These are phyloP conservation scores for Ctenomys sociabilis DNA, from an alignment of 2,113 vertebrate species.

Conservation along the genomic window DNA sequence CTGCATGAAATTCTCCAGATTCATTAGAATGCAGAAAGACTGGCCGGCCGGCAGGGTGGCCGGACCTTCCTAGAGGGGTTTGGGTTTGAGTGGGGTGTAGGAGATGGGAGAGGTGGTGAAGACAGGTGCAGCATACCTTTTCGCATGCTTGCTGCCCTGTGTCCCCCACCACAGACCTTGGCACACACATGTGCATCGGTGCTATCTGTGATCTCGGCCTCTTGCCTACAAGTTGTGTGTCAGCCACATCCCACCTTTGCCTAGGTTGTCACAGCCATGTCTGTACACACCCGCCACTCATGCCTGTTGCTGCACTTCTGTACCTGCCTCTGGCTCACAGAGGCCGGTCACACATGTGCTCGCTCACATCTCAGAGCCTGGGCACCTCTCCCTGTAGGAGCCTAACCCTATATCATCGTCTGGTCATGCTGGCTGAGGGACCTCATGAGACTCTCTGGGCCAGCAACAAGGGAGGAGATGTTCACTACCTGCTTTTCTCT, in stretches of 20 bases:
- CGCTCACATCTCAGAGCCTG: not conserved
- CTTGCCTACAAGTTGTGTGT: not conserved
- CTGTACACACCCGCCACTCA: accelerated
- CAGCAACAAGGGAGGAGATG: not conserved
- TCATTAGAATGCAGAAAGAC: not conserved
- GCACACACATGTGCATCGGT: no score
- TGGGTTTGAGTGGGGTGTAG: not conserved
- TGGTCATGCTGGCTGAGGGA: not conserved
- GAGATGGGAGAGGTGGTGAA: not conserved
- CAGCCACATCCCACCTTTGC: no score
- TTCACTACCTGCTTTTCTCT: not conserved
- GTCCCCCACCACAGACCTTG: accelerated
- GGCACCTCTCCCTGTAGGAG: not conserved
- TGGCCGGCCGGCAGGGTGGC: accelerated
- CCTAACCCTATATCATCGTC: not conserved
- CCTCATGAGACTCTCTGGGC: no score
- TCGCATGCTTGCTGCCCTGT: accelerated
- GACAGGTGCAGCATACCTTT: not conserved
- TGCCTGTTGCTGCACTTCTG: not conserved
- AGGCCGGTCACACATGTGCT: not conserved
- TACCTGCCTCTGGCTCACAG: not conserved
- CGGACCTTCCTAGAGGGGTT: not conserved
- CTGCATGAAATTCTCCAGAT: no score
- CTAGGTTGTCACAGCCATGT: not conserved
- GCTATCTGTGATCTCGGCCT: not conserved